Conservation (phyloP, 30 jellyfish, hydroid and myxozoan genomes). For the Aurelia aurita complex sp. Pacific region DNA sequence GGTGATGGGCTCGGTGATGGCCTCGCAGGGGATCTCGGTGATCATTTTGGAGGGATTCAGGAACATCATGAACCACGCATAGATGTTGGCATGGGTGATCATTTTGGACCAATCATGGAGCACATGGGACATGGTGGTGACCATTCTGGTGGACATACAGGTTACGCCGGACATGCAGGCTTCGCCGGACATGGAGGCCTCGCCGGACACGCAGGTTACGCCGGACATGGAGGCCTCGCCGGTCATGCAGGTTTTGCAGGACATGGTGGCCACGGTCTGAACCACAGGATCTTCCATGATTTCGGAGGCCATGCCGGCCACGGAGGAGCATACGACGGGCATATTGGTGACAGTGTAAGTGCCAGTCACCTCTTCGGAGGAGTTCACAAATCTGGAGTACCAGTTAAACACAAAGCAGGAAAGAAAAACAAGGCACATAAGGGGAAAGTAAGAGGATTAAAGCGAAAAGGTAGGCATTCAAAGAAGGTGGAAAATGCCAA, state of each 20-base stretch:
- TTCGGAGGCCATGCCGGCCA: constrained; percentile 17
- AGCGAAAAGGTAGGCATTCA: not conserved
- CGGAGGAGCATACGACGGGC: constrained; percentile 55
- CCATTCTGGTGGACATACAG: constrained; percentile 25
- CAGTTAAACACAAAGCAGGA: constrained; percentile 12
- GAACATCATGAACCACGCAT: constrained; percentile 6
- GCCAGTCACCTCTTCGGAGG: constrained; percentile 50
- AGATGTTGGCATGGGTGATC: constrained; percentile 55
- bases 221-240: not conserved
- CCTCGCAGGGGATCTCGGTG: constrained; percentile 39
- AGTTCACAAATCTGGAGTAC: constrained; percentile 62
- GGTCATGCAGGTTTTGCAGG: constrained; percentile 5
- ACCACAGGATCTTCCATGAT: constrained; percentile 4
- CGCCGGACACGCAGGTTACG: not conserved
- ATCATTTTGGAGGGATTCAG: constrained; percentile 53
- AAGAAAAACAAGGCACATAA: constrained; percentile 24
- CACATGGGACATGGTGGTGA: constrained; percentile 12
- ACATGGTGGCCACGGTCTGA: constrained; percentile 16
- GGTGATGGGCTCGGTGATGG: constrained; percentile 6
- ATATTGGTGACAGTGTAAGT: constrained; percentile 33
- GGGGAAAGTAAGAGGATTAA: constrained; percentile 12
- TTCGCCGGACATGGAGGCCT: not conserved
- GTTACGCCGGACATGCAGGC: constrained; percentile 23
- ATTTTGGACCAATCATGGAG: constrained; percentile 65
- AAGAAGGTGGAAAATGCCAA: not conserved